Base-by-base conservation (phyloP, 2,797 vertebrate genomes). In the Argentina silus region DNA sequence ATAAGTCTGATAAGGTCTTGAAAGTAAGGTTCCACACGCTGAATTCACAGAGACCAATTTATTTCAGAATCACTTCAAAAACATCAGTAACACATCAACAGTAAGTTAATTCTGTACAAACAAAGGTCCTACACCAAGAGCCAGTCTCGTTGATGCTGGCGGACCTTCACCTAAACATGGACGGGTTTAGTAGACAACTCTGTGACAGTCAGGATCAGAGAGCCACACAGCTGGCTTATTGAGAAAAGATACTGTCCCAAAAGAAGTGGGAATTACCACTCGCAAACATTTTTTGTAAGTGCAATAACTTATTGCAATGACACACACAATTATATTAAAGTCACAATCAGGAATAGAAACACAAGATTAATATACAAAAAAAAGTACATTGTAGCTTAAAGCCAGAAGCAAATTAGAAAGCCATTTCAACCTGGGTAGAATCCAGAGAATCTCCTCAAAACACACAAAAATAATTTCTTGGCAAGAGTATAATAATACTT, bases 251-350 rank as follows among this genome's bases (percentile, higher is more conserved):
- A 59, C 51, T 76, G 70, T 83, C 84, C 78, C 3, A 56, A 66
- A 72, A 65, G 57, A 64, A 74, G 47, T 79, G 7, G 76, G 67
- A 84, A 70, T 79, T 53, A 51, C 63, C 61, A 17, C 64, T 77
- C 69, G 78, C 69, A 85, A 86, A 90, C 85, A 86, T 82, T 57
- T 57, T 17, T 27, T 88, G 82, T 92, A 95, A 94, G 93, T 94
- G 93, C 94, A 96, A 95, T 94, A 95, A 95, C 83, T 96, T 95
- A 95, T 90, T 95, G 81, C 86, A 86, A 86, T 82, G 83, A 82
- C 85, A 92, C 81, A 73, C 62, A 69, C 17, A 56, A 87, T 86
- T 80, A 81, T 87, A 84, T 87, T 81, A 63, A 69, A 83, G 73
- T 77, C 86, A 90, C 87, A 86, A 89, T 84, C 82, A 88, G 78